Base-by-base conservation (phyloP, 1,140 invertebrate genomes). In the Pogonus chalceus region DNA sequence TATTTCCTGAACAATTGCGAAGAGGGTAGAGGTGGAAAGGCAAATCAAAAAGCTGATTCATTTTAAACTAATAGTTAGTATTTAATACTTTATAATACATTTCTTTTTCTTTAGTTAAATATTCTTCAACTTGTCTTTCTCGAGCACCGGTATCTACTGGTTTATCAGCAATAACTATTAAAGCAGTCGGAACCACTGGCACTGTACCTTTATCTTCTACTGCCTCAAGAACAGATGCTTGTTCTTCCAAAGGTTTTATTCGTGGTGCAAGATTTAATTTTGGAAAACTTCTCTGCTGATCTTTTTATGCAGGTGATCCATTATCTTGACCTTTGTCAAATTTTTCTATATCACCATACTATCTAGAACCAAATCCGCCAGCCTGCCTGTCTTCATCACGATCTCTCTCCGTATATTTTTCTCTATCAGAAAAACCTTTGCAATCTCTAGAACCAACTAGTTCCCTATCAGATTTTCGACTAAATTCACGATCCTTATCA, bases 141-240 rank as follows among this genome's bases (percentile, higher is more conserved):
- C 80, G 78, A 3, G 88, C 84, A 35, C 88, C 81, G 12, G 93
- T 97, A 69, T 97, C 92, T 0, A 97, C 94, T 4, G 94, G 94
- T 69, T 89, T 92, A 22, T 93, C 94, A 20, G 79, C 84, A 23
- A 93, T 93, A 69, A 95, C 95, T 59, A 95, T 92, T 52, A 87
- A 84, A 21, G 78, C 73, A 1, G 79, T 70, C 3, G 79, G 68
- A 24, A 76, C 75, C 20, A 57, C 52, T 20, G 60, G 47, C 56
- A 56, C 56, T 37, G 53, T 50, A 57, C 61, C 60, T 55, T 64
- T 47, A 21, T 31, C 4, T 23, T 54, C 53, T 43, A 53, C 52
- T 46, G 54, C 35, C 18, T 47, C 51, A 37, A 47, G 46, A 49
- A 64, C 58, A 23, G 55, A 1, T 23, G 47, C 49, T 24, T 55